These are phyloP conservation scores for Isoperla grammatica DNA, from an alignment of 2,888 invertebrate genomes.

Conservation along the genomic window DNA sequence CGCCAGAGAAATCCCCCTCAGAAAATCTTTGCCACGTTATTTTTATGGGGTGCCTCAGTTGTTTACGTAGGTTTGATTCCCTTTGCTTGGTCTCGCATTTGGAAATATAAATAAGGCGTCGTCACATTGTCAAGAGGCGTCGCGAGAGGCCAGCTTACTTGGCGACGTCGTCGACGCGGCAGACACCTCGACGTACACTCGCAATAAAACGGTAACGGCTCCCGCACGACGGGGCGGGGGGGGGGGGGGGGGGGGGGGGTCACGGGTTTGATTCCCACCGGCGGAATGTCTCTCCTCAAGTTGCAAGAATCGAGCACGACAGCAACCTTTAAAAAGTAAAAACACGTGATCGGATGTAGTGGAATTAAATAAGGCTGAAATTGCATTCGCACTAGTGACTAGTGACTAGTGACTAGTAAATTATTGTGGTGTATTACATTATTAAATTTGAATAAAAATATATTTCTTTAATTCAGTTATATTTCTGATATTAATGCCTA, in stretches of 20 bases:
- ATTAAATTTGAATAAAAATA: no score
- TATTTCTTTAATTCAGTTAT: no score
- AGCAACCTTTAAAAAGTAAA: no score
- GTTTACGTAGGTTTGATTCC: conserved; percentile 8
- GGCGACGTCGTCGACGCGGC: background rate
- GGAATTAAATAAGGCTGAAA: no score
- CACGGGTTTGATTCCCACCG: background rate
- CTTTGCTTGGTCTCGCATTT: conserved; percentile 6
- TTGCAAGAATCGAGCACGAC: no score
- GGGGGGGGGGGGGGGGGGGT: background rate
- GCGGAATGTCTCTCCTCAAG: background rate
- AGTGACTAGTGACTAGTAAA: no score
- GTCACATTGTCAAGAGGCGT: background rate
- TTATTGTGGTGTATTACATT: no score
- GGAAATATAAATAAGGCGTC: conserved; percentile 7
- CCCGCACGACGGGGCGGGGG: no score
- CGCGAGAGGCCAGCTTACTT: background rate
- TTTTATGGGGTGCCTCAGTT: background rate
- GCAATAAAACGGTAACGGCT: no score
- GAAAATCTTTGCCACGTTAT: conserved; percentile 1
- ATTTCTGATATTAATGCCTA: no score
- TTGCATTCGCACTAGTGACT: no score
- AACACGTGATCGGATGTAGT: no score
- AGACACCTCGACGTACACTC: background rate
- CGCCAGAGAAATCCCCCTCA: background rate